Evolutionary conservation across 2,888 invertebrate genomes (phyloP).

Genomic region (Dynastes grantii): DNA sequence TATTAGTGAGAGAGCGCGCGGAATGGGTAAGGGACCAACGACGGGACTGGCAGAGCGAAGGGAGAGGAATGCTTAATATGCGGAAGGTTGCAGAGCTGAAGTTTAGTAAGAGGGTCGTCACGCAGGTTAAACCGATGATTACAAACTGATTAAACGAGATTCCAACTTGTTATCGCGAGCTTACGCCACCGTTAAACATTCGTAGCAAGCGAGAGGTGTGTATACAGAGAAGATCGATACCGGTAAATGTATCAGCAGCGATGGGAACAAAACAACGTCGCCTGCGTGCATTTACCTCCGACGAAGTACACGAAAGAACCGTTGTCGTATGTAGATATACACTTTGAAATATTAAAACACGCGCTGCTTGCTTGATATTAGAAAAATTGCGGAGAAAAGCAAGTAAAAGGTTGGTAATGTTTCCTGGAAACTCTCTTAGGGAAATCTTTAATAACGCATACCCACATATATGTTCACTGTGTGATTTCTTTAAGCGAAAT

Average conservation of each 20-base stretch:
- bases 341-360: constrained; percentile 33
- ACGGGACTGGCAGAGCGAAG: neutral
- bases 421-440: neutral
- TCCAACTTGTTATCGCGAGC: constrained; percentile 64
- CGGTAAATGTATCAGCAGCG: constrained; percentile 11
- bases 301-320: neutral
- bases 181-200: constrained; percentile 61
- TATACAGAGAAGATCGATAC: constrained; percentile 40
- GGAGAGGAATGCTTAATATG: constrained; percentile 60
- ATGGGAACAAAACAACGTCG: neutral
- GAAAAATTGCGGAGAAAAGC: neutral
- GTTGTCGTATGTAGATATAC: neutral
- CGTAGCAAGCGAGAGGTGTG: neutral
- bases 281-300: neutral
- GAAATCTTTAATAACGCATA: neutral
- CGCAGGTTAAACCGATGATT: constrained; percentile 68
- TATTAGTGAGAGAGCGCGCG: constrained; percentile 32
- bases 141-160: constrained; percentile 67
- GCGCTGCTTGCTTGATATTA: constrained; percentile 15
- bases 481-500: no score
- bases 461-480: neutral
- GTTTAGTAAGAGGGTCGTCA: constrained; percentile 65
- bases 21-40: neutral
- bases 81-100: constrained; percentile 61
- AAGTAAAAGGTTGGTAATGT: neutral